phyloP scores from a whole-genome alignment of 30 jellyfish, hydroid and myxozoan genomes.

The Clytia hemisphaerica region DNA sequence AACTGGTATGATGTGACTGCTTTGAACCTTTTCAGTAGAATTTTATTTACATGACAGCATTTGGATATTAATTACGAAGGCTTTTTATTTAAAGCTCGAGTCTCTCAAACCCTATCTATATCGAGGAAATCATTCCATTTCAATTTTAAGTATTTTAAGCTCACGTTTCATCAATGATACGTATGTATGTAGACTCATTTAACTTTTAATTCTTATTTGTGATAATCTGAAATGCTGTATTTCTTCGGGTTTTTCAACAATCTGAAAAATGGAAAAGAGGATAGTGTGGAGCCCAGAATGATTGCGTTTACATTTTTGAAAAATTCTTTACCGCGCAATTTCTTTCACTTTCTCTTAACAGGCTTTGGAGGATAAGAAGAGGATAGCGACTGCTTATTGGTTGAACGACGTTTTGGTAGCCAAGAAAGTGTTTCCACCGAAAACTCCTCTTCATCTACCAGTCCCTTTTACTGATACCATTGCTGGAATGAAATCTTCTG shows the following conservation, averaged over 20 bases:
- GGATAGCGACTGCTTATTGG: constrained; percentile 94
- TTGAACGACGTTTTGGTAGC: constrained; percentile 68
- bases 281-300: not conserved
- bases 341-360: not conserved
- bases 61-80: too few species aligned
- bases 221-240: too few species aligned
- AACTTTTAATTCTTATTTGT: too few species aligned
- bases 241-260: too few species aligned
- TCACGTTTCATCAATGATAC: too few species aligned
- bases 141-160: too few species aligned
- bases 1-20: not conserved
- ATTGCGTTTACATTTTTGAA: not conserved
- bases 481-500: constrained; percentile 62
- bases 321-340: not conserved
- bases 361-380: constrained; percentile 73
- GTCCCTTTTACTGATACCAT: constrained; percentile 64
- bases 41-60: too few species aligned
- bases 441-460: constrained; percentile 75
- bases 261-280: too few species aligned
- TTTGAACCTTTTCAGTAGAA: not conserved
- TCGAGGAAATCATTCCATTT: too few species aligned
- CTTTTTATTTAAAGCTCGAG: too few species aligned
- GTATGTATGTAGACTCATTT: too few species aligned
- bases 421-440: constrained; percentile 43
- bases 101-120: too few species aligned